A percentile compares a stretch with the other conserved stretches of the same genome.
phyloP scores from a whole-genome alignment of 2,797 vertebrate species.

The Sebastes variabilis region DNA sequence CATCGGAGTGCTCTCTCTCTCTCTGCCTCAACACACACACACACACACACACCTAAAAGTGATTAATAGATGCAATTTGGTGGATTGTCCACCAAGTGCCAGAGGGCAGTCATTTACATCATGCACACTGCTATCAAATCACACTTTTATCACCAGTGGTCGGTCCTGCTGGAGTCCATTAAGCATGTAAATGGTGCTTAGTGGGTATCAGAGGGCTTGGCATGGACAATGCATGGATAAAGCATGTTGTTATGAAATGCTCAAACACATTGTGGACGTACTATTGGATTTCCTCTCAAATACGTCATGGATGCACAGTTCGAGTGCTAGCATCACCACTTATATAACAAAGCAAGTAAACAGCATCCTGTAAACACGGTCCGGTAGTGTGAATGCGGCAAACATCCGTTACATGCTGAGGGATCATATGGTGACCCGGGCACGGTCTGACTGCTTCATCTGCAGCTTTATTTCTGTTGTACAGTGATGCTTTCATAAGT shows the following conservation, averaged over 20 bases:
- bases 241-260: constrained; percentile 13
- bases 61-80: constrained; percentile 60
- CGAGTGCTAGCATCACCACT: neutral
- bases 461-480: neutral
- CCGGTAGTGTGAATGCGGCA: neutral
- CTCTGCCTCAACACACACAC: neutral
- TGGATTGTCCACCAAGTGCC: constrained; percentile 22
- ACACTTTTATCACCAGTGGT: constrained; percentile 6
- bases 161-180: constrained; percentile 12
- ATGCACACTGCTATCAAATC: neutral
- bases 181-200: constrained; percentile 12
- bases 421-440: neutral
- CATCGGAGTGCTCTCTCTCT: constrained; percentile 12
- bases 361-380: neutral
- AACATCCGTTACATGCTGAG: neutral
- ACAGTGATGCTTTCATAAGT: neutral
- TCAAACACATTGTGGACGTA: neutral
- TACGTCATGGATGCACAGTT: neutral
- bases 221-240: neutral
- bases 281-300: neutral
- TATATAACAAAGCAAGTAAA: constrained; percentile 9
- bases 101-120: constrained; percentile 28
- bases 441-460: neutral
- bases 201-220: constrained; percentile 8
- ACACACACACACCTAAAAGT: constrained; percentile 27